Percentiles rank a stretch among this genome's conserved stretches.
Conservation (phyloP, 1,140 invertebrate genomes). For the Drosophila pseudoobscura region DNA sequence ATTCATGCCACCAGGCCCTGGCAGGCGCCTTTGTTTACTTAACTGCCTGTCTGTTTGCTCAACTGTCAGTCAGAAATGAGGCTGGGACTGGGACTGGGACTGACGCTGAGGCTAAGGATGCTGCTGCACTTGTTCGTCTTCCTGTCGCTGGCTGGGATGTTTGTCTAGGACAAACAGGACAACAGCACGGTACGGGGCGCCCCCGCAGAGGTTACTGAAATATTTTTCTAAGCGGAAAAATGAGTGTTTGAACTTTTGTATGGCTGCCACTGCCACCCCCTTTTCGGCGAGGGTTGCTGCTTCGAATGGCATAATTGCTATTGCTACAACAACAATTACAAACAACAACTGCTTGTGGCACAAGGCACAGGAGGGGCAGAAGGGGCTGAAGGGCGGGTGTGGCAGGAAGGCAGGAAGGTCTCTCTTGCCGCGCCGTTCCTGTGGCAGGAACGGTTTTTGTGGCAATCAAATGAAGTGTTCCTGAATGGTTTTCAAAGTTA, state of each 20-base stretch:
- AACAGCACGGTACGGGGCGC: not conserved
- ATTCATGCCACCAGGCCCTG: slow-evolving; percentile 37
- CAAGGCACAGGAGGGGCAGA: no score
- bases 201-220: slow-evolving; percentile 41
- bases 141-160: slow-evolving; percentile 54
- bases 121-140: slow-evolving; percentile 62
- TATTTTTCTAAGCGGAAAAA: slow-evolving; percentile 77
- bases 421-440: no score
- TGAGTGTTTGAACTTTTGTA: slow-evolving; percentile 81
- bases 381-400: no score
- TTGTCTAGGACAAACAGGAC: slow-evolving; percentile 61
- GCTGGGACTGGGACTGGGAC: slow-evolving; percentile 6
- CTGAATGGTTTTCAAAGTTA: slow-evolving; percentile 83
- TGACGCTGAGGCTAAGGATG: slow-evolving; percentile 47
- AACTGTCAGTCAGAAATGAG: slow-evolving; percentile 65
- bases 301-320: slow-evolving; percentile 82
- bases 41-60: slow-evolving; percentile 67
- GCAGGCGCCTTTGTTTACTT: slow-evolving; percentile 66
- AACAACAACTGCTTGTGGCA: slow-evolving; percentile 47
- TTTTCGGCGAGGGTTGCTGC: slow-evolving; percentile 16
- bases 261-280: slow-evolving; percentile 37
- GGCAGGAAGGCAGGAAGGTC: no score
- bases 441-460: slow-evolving; percentile 46
- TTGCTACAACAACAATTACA: slow-evolving; percentile 80
- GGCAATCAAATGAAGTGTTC: slow-evolving; percentile 83